These are phyloP conservation scores for Todiramphus saurophagus DNA, from an alignment of 2,113 vertebrate species.

Conservation along the genomic window DNA sequence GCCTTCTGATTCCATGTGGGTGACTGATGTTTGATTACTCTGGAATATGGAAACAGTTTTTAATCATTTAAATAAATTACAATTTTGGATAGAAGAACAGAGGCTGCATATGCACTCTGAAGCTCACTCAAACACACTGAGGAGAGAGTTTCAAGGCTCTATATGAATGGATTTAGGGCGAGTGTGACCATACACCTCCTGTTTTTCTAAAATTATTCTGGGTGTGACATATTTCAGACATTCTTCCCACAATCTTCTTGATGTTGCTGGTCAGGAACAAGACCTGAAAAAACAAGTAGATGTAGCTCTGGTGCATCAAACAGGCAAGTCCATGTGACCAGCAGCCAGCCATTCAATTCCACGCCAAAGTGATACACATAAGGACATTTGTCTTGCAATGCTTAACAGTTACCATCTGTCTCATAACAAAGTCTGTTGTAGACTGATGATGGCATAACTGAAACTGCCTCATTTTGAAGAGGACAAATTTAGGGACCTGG, in stretches of 20 bases:
- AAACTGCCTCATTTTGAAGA: background rate
- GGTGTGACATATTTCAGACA: background rate
- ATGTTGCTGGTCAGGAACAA: background rate
- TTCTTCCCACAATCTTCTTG: background rate
- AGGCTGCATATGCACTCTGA: background rate
- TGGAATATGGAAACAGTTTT: conserved; percentile 20
- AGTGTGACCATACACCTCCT: background rate
- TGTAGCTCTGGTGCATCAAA: background rate
- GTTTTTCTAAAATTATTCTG: background rate
- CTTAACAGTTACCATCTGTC: conserved; percentile 16
- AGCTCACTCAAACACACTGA: background rate
- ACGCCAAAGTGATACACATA: background rate
- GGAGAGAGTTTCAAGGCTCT: background rate
- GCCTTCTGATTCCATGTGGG: background rate
- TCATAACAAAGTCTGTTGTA: background rate
- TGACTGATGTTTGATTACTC: conserved; percentile 14
- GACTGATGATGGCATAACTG: background rate
- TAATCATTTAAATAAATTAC: conserved; percentile 40
- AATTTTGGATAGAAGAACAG: background rate
- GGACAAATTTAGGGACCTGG: background rate
- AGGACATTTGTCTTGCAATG: background rate
- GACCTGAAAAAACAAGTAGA: background rate
- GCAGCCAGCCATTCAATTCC: background rate
- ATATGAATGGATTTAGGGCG: background rate
- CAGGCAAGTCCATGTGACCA: background rate